phyloP scores from a whole-genome alignment of 1,140 invertebrate species.

The Nymphalis io region DNA sequence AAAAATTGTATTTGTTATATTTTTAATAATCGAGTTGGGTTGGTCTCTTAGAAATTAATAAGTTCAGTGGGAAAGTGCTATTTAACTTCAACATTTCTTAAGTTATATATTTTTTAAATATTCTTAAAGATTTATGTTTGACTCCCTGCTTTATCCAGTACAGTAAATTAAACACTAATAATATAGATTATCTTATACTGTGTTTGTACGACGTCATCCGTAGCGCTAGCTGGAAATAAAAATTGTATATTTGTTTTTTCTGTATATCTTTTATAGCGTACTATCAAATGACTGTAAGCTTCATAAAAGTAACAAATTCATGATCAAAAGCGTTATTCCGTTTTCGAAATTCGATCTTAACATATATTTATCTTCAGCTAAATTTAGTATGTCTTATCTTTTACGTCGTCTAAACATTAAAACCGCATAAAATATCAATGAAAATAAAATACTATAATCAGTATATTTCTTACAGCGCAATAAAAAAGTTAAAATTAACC shows the following conservation, averaged over 20 bases:
- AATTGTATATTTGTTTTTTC: conserved; percentile 1
- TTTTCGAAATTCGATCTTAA: not conserved
- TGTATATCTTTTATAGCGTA: conserved; percentile 10
- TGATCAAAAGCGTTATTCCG: not conserved
- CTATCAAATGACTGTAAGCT: conserved; percentile 9
- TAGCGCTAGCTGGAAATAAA: conserved; percentile 5
- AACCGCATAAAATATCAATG: not conserved
- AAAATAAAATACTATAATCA: not conserved
- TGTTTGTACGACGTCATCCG: not conserved
- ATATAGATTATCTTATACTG: not conserved
- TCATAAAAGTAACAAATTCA: conserved; percentile 3
- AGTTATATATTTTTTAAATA: no score
- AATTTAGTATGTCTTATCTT: not conserved
- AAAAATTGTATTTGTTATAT: no score
- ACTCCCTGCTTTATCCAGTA: no score
- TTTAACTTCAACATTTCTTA: no score
- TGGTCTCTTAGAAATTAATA: no score
- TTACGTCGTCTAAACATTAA: not conserved
- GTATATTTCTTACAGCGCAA: no score
- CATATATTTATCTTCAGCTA: not conserved
- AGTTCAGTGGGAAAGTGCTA: no score
- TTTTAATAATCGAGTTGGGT: no score
- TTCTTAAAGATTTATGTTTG: no score
- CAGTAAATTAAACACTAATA: not conserved
- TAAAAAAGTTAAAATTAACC: no score